These are phyloP conservation scores for Gastrophysa polygoni DNA, from an alignment of 2,888 invertebrate genomes.

Conservation along the genomic window DNA sequence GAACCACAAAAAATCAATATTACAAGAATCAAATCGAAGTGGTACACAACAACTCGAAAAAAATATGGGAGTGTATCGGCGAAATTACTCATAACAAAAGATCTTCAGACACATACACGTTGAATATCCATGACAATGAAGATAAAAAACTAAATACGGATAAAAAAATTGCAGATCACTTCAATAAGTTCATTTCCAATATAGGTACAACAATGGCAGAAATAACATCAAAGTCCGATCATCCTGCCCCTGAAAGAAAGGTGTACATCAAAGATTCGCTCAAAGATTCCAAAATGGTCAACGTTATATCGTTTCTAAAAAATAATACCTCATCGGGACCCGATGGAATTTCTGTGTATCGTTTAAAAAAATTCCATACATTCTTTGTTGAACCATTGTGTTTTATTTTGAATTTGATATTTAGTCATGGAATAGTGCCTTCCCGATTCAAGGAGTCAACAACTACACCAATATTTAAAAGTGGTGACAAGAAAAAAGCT, in stretches of 20 bases:
- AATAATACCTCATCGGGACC: too few species aligned
- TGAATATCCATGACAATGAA: conserved; percentile 3
- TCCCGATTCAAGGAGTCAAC: neutral
- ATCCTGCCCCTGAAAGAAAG: neutral
- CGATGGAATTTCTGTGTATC: neutral
- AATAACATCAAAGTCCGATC: neutral
- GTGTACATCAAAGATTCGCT: conserved; percentile 2
- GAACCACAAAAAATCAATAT: too few species aligned
- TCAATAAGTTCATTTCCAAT: neutral
- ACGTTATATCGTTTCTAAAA: neutral
- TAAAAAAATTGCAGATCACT: neutral
- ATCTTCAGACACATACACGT: neutral
- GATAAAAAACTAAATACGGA: neutral
- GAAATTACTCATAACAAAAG: neutral
- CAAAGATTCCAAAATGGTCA: neutral
- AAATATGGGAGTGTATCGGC: conserved; percentile 8
- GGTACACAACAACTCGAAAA: too few species aligned
- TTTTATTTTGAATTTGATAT: neutral
- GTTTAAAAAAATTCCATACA: neutral
- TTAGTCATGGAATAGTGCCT: neutral
- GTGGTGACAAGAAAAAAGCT: neutral
- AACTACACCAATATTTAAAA: neutral
- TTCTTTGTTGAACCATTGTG: neutral
- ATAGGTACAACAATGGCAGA: neutral
- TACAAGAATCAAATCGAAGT: too few species aligned